These are phyloP conservation scores for Chloebia gouldiae DNA, from an alignment of 2,113 vertebrate genomes.

Conservation along the genomic window DNA sequence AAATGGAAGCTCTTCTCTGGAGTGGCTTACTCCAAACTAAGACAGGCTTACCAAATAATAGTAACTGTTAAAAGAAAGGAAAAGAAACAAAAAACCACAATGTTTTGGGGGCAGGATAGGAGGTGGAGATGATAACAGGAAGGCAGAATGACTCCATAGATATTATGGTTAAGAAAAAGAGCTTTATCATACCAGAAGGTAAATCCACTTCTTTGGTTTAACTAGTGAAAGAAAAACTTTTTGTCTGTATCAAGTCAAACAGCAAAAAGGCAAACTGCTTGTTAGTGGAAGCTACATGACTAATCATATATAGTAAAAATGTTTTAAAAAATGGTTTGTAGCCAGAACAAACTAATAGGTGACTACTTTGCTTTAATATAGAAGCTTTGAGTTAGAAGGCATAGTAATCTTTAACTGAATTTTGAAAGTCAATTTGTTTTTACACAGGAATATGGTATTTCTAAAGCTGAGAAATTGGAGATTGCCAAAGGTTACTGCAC, in stretches of 20 bases:
- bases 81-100: background rate
- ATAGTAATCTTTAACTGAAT: background rate
- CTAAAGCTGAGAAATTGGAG: slow-evolving; percentile 86
- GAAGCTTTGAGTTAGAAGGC: background rate
- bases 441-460: slow-evolving; percentile 88
- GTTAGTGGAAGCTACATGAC: background rate
- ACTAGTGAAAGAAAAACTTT: background rate
- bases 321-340: background rate
- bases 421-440: slow-evolving; percentile 12
- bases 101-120: background rate
- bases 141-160: background rate
- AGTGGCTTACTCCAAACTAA: background rate
- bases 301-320: background rate
- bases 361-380: background rate
- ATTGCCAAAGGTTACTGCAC: slow-evolving; percentile 92
- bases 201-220: background rate
- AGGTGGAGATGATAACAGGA: background rate
- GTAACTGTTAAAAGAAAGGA: background rate
- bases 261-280: background rate
- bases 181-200: background rate
- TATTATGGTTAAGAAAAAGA: background rate
- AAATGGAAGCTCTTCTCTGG: background rate
- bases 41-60: background rate
- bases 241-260: background rate
- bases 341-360: background rate